Base-by-base conservation (phyloP, 2,797 vertebrate genomes). In the Poeciliopsis infans region DNA sequence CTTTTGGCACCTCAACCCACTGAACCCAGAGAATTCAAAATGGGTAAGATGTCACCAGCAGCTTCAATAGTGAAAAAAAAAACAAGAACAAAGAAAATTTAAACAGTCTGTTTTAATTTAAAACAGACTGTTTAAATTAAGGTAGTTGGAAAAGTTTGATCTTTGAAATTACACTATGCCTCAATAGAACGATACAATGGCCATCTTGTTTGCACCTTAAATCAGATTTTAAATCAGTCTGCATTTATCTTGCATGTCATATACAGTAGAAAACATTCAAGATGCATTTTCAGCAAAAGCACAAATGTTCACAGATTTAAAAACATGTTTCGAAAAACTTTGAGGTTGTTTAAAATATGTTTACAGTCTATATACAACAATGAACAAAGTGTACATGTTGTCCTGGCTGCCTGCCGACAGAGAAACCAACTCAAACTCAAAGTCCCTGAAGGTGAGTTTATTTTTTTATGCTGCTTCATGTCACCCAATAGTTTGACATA, bases 311-410 rank as follows among this genome's bases (percentile, higher is more conserved):
- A 15, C 45, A 28, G 20, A 68, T 25, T 46, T 45, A 16, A 45
- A 45, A 18, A 3, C n/a, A 46, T 46, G 13, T n/a, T 45, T 13
- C 13, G 10, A 23, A 12, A 5, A 39, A 41, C 36, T 41, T 68
- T 81, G 74, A 20, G n/a, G 5, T 20, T 5, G 11, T 74, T 57
- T 23, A 45, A 61, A 59, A 18, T 43, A 41, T 59, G n/a, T 47
- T 76, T 46, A 12, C 72, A 61, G 80, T 80, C 47, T 36, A 51
- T 47, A 76, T 82, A 39, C 78, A 77, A 78, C 43, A 68, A 36
- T 36, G 16, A 73, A 45, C 41, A 78, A 85, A 80, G 41, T 76
- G 55, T 15, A n/a, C 2, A 77, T 79, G 2, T 12, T 16, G 72
- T 66, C 47, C 68, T 61, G 18, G 25, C 41, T 43, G n/a, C 41